phyloP scores from a whole-genome alignment of 2,113 vertebrate genomes.

The Taxidea taxus region DNA sequence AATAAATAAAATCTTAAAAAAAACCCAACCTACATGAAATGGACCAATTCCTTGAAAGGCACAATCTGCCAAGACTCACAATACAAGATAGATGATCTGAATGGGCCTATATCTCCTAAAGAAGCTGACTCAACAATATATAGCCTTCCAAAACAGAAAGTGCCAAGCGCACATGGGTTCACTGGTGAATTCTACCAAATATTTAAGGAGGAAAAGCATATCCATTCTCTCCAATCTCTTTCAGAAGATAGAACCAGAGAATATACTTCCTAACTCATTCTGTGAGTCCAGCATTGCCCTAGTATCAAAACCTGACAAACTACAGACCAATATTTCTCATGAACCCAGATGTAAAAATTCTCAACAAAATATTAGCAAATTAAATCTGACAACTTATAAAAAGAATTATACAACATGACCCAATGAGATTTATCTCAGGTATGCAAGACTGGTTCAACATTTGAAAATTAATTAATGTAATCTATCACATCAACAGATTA shows the following conservation, averaged over 20 bases:
- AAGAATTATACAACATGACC: not conserved
- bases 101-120: not conserved
- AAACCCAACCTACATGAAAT: not conserved
- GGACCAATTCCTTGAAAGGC: not conserved
- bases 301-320: not conserved
- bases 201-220: not conserved
- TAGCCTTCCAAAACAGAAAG: not conserved
- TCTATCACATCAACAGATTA: not conserved
- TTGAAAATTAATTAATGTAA: not conserved
- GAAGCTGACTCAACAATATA: not conserved
- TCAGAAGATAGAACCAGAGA: not conserved
- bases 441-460: not conserved
- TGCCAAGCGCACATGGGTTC: not conserved
- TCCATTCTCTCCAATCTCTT: not conserved
- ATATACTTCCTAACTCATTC: not conserved
- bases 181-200: not conserved
- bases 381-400: not conserved
- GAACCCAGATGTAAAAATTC: not conserved
- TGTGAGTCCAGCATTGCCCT: not conserved
- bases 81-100: not conserved
- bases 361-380: not conserved
- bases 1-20: too few species aligned
- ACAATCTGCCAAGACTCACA: not conserved
- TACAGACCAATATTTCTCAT: not conserved
- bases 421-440: not conserved